A percentile compares a stretch with the other conserved stretches of the same genome.
Evolutionary conservation across 2,113 vertebrate genomes (phyloP).

Genomic region (Hemiprocne comata): DNA sequence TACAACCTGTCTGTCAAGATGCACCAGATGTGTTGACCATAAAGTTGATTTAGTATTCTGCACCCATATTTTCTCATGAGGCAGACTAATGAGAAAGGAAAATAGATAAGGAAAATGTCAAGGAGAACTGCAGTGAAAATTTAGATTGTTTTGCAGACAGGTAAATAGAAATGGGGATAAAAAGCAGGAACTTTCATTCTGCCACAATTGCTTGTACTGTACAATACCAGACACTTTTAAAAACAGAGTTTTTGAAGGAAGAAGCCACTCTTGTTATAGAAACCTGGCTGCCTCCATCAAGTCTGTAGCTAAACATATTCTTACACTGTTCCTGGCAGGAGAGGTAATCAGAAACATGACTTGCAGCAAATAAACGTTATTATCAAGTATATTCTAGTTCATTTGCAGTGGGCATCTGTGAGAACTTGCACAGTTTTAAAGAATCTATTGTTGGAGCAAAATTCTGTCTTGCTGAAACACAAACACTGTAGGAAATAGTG

Average conservation of each 20-base stretch:
- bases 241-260: background rate
- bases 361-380: background rate
- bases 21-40: constrained; percentile 51
- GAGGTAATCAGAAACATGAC: constrained; percentile 25
- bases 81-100: constrained; percentile 57
- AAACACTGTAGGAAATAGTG: background rate
- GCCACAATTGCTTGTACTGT: background rate
- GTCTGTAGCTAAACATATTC: background rate
- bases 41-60: constrained; percentile 59
- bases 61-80: constrained; percentile 37
- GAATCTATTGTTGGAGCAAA: background rate
- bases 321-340: background rate
- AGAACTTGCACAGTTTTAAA: background rate
- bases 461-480: background rate
- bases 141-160: constrained; percentile 60
- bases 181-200: constrained; percentile 25
- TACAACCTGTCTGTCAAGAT: constrained; percentile 55
- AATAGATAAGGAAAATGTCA: constrained; percentile 72
- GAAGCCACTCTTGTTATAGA: background rate
- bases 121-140: constrained; percentile 55
- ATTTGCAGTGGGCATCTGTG: background rate
- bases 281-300: background rate
- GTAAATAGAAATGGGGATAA: constrained; percentile 32
- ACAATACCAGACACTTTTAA: background rate
- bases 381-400: background rate